A percentile compares a stretch with the other conserved stretches of the same genome.
Evolutionary conservation across 2,797 vertebrate species (phyloP).

Genomic region (Falco berigora): DNA sequence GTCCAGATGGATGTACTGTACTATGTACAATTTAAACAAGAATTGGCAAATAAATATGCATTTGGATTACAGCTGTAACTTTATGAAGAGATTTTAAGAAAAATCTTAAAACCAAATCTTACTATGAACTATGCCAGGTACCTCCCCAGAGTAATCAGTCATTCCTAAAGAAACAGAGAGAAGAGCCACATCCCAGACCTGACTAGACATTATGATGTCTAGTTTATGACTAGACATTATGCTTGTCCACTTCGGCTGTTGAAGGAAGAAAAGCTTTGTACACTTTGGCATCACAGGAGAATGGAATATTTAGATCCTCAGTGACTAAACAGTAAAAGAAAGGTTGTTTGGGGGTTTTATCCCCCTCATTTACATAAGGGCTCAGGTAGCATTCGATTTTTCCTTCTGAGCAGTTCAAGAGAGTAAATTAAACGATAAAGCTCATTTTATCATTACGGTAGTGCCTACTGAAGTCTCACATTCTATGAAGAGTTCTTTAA

Average conservation of each 20-base stretch:
- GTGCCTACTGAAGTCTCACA: not conserved
- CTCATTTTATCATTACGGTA: not conserved
- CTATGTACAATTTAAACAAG: not conserved
- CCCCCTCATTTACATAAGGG: not conserved
- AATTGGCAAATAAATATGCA: not conserved
- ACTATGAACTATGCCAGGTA: not conserved
- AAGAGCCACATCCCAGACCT: not conserved
- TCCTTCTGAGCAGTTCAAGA: not conserved
- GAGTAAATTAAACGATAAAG: not conserved
- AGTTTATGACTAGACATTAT: not conserved
- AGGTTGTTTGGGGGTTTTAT: no score
- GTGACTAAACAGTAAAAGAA: not conserved
- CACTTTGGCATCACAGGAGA: not conserved
- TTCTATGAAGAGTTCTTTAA: not conserved
- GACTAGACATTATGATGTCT: not conserved
- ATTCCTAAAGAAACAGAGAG: not conserved
- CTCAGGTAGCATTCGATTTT: not conserved
- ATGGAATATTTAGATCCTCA: not conserved
- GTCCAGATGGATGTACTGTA: not conserved
- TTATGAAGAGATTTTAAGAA: not conserved
- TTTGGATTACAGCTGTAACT: not conserved
- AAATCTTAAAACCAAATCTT: not conserved
- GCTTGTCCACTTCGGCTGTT: not conserved
- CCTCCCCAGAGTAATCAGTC: not conserved
- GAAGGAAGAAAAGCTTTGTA: not conserved